Evolutionary conservation across 2,888 invertebrate genomes (phyloP).

Genomic region (Sphaerophoria taeniata): DNA sequence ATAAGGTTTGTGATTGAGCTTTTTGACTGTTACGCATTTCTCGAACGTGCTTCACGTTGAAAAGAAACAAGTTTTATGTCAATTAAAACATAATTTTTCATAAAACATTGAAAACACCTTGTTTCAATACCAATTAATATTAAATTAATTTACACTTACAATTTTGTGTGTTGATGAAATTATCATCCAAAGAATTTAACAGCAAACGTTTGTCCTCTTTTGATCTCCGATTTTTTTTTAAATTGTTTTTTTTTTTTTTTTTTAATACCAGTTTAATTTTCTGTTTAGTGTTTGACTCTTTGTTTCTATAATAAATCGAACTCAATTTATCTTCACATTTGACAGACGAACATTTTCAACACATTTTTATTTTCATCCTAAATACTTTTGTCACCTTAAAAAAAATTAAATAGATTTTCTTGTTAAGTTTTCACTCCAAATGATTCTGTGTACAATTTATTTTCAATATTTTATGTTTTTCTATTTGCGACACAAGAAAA

Average conservation of each 20-base stretch:
- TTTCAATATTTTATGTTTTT: conserved; percentile 40
- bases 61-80: too few species aligned
- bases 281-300: not conserved
- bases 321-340: conserved; percentile 37
- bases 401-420: conserved; percentile 38
- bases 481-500: conserved; percentile 2
- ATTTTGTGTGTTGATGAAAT: too few species aligned
- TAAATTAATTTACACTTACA: too few species aligned
- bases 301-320: not conserved
- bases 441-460: conserved; percentile 14
- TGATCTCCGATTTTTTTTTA: not conserved
- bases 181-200: too few species aligned
- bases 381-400: conserved; percentile 44
- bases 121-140: too few species aligned
- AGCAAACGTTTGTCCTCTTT: too few species aligned
- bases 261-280: not conserved
- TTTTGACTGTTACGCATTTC: too few species aligned
- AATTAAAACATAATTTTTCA: too few species aligned
- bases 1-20: too few species aligned
- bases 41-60: too few species aligned
- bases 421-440: not conserved
- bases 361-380: conserved; percentile 2
- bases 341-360: not conserved
- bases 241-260: not conserved
- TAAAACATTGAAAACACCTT: too few species aligned